Conservation (phyloP, 2,113 vertebrate species). For the Sporophila hypoxantha region DNA sequence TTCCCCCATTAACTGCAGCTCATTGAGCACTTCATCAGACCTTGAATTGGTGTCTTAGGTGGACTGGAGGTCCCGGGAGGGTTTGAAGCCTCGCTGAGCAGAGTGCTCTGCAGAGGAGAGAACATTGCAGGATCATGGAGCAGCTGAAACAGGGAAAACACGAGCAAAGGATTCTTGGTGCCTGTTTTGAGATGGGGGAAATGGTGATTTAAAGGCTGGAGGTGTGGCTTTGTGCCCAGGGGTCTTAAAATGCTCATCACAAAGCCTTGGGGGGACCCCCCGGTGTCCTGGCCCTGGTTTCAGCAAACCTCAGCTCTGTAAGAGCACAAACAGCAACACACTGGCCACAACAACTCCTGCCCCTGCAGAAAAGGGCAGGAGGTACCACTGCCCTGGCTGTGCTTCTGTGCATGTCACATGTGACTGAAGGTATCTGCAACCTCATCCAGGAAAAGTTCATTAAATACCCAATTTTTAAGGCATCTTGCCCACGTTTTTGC, state of each 20-base stretch:
- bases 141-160: background rate
- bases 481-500: background rate
- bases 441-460: background rate
- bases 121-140: background rate
- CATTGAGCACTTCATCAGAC: background rate
- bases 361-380: background rate
- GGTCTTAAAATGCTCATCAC: fast-evolving
- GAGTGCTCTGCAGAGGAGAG: background rate
- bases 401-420: fast-evolving
- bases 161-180: background rate
- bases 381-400: background rate
- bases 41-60: background rate
- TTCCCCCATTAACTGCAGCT: background rate
- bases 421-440: background rate
- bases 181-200: background rate
- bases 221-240: background rate
- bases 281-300: background rate
- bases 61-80: background rate
- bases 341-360: background rate
- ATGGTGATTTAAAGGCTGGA: background rate
- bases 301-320: fast-evolving
- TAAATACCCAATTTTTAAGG: background rate
- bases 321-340: background rate
- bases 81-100: background rate
- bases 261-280: background rate